A percentile compares a stretch with the other conserved stretches of the same genome.
These are phyloP conservation scores for Pandion haliaetus DNA, from an alignment of 2,113 vertebrate species.

Conservation along the genomic window DNA sequence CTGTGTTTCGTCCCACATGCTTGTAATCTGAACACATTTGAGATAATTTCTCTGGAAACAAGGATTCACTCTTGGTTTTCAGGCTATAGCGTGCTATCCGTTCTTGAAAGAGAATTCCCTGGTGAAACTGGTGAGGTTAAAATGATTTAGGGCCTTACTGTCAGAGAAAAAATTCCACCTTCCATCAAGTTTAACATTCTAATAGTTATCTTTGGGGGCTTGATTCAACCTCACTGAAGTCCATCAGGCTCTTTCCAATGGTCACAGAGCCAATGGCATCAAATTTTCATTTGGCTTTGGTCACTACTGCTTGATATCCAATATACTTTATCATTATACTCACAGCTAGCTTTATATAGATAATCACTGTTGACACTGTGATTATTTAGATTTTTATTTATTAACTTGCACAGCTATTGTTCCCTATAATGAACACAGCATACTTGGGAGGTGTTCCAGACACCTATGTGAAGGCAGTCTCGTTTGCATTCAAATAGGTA, in stretches of 20 bases:
- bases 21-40: neutral
- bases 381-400: neutral
- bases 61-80: neutral
- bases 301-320: neutral
- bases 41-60: constrained; percentile 21
- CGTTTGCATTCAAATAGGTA: neutral
- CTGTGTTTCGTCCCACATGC: neutral
- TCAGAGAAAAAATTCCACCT: neutral
- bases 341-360: neutral
- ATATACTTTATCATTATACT: neutral
- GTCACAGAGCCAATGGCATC: neutral
- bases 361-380: neutral
- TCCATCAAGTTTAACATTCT: neutral
- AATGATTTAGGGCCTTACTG: neutral
- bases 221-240: neutral
- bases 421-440: neutral
- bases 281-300: constrained; percentile 13
- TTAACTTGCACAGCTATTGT: neutral
- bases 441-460: neutral
- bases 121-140: neutral
- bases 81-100: neutral
- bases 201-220: neutral
- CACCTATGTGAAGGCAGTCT: neutral
- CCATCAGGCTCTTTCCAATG: neutral
- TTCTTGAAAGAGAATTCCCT: neutral